Base-by-base conservation (phyloP, 2,888 invertebrate genomes). In the Holacanthella duospinosa region DNA sequence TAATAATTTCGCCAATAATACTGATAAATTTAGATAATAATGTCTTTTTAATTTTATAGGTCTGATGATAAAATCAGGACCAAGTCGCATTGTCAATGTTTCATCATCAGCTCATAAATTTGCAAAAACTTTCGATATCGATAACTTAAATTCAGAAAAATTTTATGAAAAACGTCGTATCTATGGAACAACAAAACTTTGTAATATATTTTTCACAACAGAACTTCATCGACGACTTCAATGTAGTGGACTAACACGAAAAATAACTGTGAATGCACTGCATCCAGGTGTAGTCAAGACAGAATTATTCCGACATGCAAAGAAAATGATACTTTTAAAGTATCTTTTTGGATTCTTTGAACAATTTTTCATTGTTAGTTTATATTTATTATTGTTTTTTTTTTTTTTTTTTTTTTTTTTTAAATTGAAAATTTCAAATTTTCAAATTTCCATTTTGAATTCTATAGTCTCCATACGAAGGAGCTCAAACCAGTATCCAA, bases 201-300 rank as follows among this genome's bases (percentile, higher is more conserved):
- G 89, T 0, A 89, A 89, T 75, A 76, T 90, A 53, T 75, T 91
- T 54, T 90, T 90, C 74, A 82, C 86, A 0, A 82, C 79, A 69
- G 85, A 86, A 75, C 78, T 91, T 29, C 81, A 84, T 0, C 79
- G 80, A 63, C 80, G 83, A 75, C 48, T 48, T 9, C 4, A n/a
- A 9, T n/a, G 4, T 48, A 4, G 16, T 4, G 48, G 21, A 21
- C 48, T 48, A 9, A 4, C n/a, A 4, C 4, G 48, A 16, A 48
- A 48, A 48, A 87, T 94, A 1, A 86, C 88, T 0, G 90, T 86
- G 25, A 86, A 89, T 75, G 84, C 86, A 0, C 82, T 91, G 24
- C 88, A 93, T 81, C 94, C 94, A 0, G 93, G 93, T 1, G 80
- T 89, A 64, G 86, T 88, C 0, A 85, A 86, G 76, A 89, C 93